A percentile compares a stretch with the other conserved stretches of the same genome.
Evolutionary conservation across 2,888 invertebrate species (phyloP).

Genomic region (Pyrrhosoma nymphula): DNA sequence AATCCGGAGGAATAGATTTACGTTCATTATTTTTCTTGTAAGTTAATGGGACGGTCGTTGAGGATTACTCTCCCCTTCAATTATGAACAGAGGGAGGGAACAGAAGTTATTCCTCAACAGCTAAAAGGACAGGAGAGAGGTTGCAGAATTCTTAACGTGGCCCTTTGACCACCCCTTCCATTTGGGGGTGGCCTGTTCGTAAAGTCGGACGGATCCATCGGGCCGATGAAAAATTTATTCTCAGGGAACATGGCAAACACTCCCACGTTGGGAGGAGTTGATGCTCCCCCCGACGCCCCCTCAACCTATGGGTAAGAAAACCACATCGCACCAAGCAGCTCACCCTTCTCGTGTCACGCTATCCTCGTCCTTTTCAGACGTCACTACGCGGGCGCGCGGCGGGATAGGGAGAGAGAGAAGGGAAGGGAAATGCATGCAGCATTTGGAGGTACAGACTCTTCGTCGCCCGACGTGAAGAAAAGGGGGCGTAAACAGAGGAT

Average conservation of each 20-base stretch:
- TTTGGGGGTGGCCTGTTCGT: background rate
- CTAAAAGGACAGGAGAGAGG: background rate
- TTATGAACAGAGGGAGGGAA: too few relatives aligned
- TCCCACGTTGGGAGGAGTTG: background rate
- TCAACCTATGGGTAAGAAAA: background rate
- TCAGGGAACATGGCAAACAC: background rate
- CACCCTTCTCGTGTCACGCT: background rate
- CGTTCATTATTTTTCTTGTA: background rate
- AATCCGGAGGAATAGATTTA: background rate
- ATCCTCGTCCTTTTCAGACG: constrained; percentile 13
- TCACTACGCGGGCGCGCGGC: background rate
- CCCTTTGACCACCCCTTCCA: background rate
- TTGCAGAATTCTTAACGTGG: background rate
- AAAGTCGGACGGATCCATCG: background rate
- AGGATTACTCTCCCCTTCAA: background rate
- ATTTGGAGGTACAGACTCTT: background rate
- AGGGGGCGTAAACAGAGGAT: background rate
- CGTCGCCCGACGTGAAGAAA: background rate
- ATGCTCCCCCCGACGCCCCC: background rate
- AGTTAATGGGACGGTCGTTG: background rate
- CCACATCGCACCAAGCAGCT: background rate
- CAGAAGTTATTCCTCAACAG: background rate
- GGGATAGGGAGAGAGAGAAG: background rate
- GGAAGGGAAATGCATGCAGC: background rate
- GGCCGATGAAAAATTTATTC: constrained; percentile 19